Percentiles rank a stretch among this genome's conserved stretches.
Conservation (phyloP, 2,888 invertebrate species). For the Brachycybe producta region DNA sequence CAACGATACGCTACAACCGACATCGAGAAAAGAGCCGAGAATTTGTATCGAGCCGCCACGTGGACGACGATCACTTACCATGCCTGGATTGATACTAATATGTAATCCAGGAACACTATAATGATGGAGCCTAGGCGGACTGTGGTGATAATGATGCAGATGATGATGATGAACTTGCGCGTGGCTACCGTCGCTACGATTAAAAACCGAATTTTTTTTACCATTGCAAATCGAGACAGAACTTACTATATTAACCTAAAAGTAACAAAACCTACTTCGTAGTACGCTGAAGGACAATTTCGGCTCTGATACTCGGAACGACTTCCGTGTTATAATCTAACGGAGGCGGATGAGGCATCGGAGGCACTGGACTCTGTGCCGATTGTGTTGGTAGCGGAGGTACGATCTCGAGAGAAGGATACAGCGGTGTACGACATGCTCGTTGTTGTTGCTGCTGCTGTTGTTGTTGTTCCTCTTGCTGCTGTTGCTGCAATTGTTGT, state of each 20-base stretch:
- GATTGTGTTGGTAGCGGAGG: too few species aligned
- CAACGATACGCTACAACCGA: too few species aligned
- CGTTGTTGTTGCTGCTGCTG: conserved; percentile 24
- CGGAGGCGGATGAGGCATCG: conserved; percentile 26
- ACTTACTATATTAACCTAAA: too few species aligned
- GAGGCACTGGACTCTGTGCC: conserved; percentile 12
- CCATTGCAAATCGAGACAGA: too few species aligned
- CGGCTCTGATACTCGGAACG: conserved; percentile 26
- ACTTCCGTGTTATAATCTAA: conserved; percentile 19
- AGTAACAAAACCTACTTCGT: conserved; percentile 19
- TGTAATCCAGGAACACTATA: conserved; percentile 37
- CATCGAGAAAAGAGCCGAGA: too few species aligned
- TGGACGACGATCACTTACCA: too few species aligned
- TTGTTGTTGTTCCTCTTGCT: conserved; percentile 46
- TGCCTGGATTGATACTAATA: conserved; percentile 38
- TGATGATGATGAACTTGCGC: conserved; percentile 66
- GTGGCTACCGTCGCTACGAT: conserved; percentile 39
- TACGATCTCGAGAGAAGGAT: conserved; percentile 18
- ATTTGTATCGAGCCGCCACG: too few species aligned
- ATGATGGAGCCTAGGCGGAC: conserved; percentile 38
- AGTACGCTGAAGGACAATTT: conserved; percentile 29
- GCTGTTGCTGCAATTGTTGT: conserved; percentile 57
- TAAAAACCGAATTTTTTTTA: too few species aligned
- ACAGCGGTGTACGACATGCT: too few species aligned
- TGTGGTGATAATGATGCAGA: conserved; percentile 54